Evolutionary conservation across 2,797 vertebrate species (phyloP).

Genomic region (Balearica regulorum): DNA sequence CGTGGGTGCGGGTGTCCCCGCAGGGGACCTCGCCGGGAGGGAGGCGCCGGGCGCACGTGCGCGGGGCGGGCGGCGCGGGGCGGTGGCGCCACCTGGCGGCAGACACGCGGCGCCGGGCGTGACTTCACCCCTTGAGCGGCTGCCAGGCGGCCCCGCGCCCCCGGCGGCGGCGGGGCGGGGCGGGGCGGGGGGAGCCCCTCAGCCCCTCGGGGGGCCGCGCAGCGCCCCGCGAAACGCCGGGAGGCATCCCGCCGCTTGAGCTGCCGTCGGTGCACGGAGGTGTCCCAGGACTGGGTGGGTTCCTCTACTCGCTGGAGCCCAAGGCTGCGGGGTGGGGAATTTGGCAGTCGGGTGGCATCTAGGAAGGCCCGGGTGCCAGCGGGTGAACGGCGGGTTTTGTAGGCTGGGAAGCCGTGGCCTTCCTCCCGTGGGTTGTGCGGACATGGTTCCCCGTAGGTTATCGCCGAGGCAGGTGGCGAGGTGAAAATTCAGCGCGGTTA

Average conservation of each 20-base stretch:
- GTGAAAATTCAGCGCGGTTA: accelerated
- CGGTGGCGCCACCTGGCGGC: constrained; percentile 76
- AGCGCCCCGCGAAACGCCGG: no score
- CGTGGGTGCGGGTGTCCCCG: background rate
- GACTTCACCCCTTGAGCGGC: constrained; percentile 78
- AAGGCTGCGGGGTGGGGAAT: no score
- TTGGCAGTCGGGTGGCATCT: background rate
- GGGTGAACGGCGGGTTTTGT: accelerated
- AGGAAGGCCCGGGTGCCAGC: accelerated
- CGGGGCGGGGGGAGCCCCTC: background rate
- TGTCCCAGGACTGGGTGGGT: no score
- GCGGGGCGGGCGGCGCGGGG: background rate
- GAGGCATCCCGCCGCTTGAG: no score
- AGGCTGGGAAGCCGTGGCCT: background rate
- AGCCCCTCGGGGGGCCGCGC: no score
- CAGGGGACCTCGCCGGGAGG: background rate
- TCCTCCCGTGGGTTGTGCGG: background rate
- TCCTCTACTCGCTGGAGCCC: accelerated
- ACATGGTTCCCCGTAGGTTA: accelerated
- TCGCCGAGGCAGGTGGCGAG: background rate
- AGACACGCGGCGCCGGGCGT: constrained; percentile 77
- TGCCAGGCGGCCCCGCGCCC: constrained; percentile 62
- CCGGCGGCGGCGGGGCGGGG: background rate
- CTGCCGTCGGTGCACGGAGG: no score
- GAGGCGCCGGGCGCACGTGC: background rate